Base-by-base conservation (phyloP, 2,888 invertebrate genomes). In the Tinea pellionella region DNA sequence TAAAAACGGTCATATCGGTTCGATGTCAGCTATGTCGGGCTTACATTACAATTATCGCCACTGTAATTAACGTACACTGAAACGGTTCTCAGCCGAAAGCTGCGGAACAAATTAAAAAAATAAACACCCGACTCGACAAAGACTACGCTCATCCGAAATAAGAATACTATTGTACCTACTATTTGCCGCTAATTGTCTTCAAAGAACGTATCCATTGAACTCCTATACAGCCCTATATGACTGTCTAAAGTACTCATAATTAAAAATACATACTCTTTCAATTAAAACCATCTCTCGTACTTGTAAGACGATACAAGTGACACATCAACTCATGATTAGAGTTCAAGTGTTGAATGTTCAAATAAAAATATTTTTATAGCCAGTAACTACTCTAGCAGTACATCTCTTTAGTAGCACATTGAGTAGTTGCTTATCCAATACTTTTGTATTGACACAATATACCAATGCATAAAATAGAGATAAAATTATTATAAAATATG, bases 141-240 rank as follows among this genome's bases (percentile, higher is more conserved):
- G 85, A 74, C 69, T 67, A 72, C 74, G 73, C 83, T 84, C 75
- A 80, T 78, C 71, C 71, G 74, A 78, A 72, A 75, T 67, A 24
- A 19, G 71, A 37, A 37, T 37, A 37, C 37, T 37, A 37, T 37
- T 66, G 69, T 71, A 79, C n/a, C n/a, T n/a, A n/a, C 77, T 78
- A 78, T 80, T 75, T 69, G 69, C 72, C 66, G 77, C 74, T 84
- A 82, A 84, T 85, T 85, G 76, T 72, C 73, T 77, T 68, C 71
- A 72, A 77, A 18, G 59, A 59, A 59, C 37, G 41, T 2, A 29
- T n/a, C 13, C 47, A 16, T 37, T 37, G 11, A 37, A 37, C 37
- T 37, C 37, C 6, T 24, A 24, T 24, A 24, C 37, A 37, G 9
- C 3, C 37, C n/a, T 37, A n/a, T 1, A 24, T 24, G 24, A 24